A percentile compares a stretch with the other conserved stretches of the same genome.
These are phyloP conservation scores for Acanthurus lineatus DNA, from an alignment of 2,797 vertebrate species.

Conservation along the genomic window DNA sequence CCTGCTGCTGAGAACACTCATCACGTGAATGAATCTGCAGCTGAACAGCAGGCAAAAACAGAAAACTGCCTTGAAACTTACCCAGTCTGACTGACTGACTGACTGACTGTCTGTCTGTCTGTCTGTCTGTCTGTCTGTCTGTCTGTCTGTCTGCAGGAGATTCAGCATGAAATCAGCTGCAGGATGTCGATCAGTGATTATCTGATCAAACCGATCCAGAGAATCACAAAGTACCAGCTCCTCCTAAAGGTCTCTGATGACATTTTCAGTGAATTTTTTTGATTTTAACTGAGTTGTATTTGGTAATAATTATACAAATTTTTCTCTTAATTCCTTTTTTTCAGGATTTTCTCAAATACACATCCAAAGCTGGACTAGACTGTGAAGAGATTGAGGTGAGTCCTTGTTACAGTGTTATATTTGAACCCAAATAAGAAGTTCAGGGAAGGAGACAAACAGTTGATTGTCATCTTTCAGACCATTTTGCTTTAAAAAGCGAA, in stretches of 20 bases:
- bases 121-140: neutral
- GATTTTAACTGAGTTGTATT: too few species aligned
- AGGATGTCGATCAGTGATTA: constrained; percentile 96
- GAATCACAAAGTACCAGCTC: constrained; percentile 98
- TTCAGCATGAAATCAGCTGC: constrained; percentile 95
- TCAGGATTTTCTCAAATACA: constrained; percentile 96
- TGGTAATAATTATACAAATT: too few species aligned
- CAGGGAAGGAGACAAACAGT: too few species aligned
- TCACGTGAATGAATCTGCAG: too few species aligned
- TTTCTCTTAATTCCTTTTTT: neutral
- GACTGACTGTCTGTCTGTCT: neutral
- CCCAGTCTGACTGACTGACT: neutral
- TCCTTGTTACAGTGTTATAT: neutral
- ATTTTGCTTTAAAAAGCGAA: too few species aligned
- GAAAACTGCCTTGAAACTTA: too few species aligned
- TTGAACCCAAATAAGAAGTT: too few species aligned
- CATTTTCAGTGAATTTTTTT: too few species aligned
- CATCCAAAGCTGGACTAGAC: constrained; percentile 94
- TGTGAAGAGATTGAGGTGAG: constrained; percentile 93
- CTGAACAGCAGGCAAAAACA: too few species aligned
- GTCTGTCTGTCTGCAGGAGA: constrained; percentile 82
- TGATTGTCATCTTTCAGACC: too few species aligned
- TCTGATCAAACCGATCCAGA: constrained; percentile 98
- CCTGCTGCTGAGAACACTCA: too few species aligned
- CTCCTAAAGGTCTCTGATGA: constrained; percentile 92